Evolutionary conservation across 1,140 invertebrate genomes (phyloP), one percentile per base, ranked within the genome.

Genomic region (Drosophila kurseongensis): DNA sequence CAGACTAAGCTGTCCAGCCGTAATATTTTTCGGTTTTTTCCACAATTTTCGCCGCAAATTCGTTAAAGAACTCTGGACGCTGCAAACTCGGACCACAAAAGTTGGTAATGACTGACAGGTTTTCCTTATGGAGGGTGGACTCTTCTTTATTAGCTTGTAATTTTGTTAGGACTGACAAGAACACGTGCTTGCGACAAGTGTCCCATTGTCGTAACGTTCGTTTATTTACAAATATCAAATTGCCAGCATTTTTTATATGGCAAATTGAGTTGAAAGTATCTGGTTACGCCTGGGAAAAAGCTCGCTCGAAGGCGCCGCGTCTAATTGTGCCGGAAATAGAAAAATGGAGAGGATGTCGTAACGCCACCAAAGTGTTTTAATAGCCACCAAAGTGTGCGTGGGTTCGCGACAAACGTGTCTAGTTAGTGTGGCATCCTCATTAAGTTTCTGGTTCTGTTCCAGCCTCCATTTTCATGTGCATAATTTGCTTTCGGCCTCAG

Each of bases 191-290:
- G 80, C 66, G 77, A 74, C 85, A 89, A 88, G 84, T 91, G 83
- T 85, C 73, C 84, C 83, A 73, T 60, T 42, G 55, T 42, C 27
- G 29, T 35, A 50, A 0, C 3, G 8, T 9, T 32, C 27, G 42
- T 52, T 27, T 75, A 82, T 59, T 83, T 48, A 52, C 47, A 44
- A 68, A 68, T 67, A 66, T 66, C 65, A 68, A 68, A 36, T 66
- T 66, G 65, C 61, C n/a, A 5, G 1, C 5, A 12, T 14, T 10
- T 44, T 41, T 57, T 41, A 55, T 65, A 18, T 29, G n/a, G 23
- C 57, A 83, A 88, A 84, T 91, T 91, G 65, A 91, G 84, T 91
- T 91, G 72, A 78, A 89, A 80, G 75, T 91, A 91, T 91, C 89
- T 82, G 79, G 75, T 88, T 88, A 65, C 82, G 75, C 75, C 69